phyloP scores from a whole-genome alignment of 2,113 vertebrate species.

The Notarius lentiginosus region DNA sequence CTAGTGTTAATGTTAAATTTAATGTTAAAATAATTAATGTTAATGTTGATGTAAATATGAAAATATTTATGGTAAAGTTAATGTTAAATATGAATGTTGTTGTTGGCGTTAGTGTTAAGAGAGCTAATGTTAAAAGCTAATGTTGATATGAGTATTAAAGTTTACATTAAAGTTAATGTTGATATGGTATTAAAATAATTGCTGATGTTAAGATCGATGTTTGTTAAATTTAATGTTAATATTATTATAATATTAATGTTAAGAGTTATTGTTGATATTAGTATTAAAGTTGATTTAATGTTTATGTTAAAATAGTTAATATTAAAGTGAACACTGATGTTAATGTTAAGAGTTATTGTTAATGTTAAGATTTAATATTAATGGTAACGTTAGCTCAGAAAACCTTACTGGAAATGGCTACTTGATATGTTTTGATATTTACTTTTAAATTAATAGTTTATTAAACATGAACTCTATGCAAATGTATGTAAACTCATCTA shows the following conservation, averaged over 20 bases:
- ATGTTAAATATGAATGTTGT: background rate
- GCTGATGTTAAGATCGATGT: too few relatives aligned
- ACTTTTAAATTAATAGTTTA: background rate
- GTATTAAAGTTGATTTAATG: background rate
- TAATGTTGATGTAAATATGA: background rate
- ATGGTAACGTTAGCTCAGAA: background rate
- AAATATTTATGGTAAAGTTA: background rate
- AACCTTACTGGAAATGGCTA: background rate
- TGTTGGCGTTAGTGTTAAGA: background rate
- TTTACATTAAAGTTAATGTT: background rate
- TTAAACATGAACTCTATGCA: background rate
- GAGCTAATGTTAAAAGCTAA: too few relatives aligned
- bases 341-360: background rate
- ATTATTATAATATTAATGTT: background rate
- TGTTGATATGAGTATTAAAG: too few relatives aligned
- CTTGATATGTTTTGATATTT: background rate
- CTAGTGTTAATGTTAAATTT: background rate
- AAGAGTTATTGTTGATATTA: background rate
- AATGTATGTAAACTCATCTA: background rate
- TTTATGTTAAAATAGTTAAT: background rate
- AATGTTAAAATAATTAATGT: background rate
- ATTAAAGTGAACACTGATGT: background rate
- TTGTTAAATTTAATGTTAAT: background rate
- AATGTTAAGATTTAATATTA: background rate
- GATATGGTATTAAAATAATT: background rate